Evolutionary conservation across 2,888 invertebrate species (phyloP).

Genomic region (Thera britannica): DNA sequence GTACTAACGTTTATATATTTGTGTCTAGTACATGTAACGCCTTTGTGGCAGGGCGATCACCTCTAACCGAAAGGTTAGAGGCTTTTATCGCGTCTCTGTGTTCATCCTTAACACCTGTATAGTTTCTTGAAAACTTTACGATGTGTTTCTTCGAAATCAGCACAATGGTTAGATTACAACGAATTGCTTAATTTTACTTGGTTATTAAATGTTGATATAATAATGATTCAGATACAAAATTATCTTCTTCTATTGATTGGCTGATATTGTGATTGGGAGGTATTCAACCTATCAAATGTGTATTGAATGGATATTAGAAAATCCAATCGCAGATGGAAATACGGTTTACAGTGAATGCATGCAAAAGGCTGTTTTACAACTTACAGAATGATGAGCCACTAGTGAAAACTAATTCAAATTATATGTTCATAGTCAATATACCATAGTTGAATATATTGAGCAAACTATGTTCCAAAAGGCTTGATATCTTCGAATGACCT

Average conservation of each 20-base stretch:
- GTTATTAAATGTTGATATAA: background rate
- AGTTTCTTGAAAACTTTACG: conserved; percentile 34
- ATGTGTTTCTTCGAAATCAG: conserved; percentile 21
- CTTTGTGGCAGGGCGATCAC: conserved; percentile 65
- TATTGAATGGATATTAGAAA: conserved; percentile 6
- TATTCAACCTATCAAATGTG: background rate
- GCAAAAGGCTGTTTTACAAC: background rate
- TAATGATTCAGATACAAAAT: background rate
- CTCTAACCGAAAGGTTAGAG: conserved; percentile 58
- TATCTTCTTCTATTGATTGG: background rate
- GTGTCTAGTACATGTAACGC: conserved; percentile 46
- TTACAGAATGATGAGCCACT: background rate
- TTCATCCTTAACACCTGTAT: conserved; percentile 50
- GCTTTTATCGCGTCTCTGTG: conserved; percentile 46
- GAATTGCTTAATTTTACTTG: background rate
- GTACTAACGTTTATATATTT: conserved; percentile 32
- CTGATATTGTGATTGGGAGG: conserved; percentile 8
- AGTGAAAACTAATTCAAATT: too few species aligned
- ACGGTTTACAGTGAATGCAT: background rate
- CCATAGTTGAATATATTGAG: background rate
- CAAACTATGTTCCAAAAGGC: background rate
- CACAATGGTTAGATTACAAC: background rate
- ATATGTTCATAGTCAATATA: background rate
- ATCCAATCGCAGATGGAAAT: conserved; percentile 1
- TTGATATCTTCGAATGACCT: background rate